A percentile compares a stretch with the other conserved stretches of the same genome.
These are phyloP conservation scores for Synanceia verrucosa DNA, from an alignment of 2,797 vertebrate species.

Conservation along the genomic window DNA sequence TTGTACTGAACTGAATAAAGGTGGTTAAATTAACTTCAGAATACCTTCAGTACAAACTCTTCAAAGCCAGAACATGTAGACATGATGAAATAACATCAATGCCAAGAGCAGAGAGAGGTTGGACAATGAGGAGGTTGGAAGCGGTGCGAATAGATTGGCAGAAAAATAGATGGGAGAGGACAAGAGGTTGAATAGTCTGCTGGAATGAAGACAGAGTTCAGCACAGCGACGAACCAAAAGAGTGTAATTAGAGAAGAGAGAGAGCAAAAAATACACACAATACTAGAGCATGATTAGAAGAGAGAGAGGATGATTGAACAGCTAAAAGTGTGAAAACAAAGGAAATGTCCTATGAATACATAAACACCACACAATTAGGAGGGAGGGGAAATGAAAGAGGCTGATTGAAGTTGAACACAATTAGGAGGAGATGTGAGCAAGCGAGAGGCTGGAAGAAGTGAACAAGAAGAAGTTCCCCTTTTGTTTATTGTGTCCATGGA, in stretches of 20 bases:
- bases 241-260: background rate
- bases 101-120: background rate
- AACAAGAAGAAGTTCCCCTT: conserved; percentile 1
- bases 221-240: background rate
- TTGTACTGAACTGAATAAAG: no score
- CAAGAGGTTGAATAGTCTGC: background rate
- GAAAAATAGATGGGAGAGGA: conserved; percentile 30
- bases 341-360: background rate
- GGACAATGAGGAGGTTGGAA: background rate
- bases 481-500: background rate
- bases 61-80: no score
- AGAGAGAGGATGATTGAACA: background rate
- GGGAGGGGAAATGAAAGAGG: conserved; percentile 2
- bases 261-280: background rate
- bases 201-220: conserved; percentile 17
- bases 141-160: background rate
- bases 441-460: background rate
- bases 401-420: conserved; percentile 29
- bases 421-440: conserved; percentile 8
- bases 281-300: background rate
- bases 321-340: background rate
- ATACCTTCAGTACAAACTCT: no score
- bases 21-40: no score
- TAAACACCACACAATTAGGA: conserved; percentile 27
- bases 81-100: background rate